These are phyloP conservation scores for Leucozona laternaria DNA, from an alignment of 2,888 invertebrate genomes.

Conservation along the genomic window DNA sequence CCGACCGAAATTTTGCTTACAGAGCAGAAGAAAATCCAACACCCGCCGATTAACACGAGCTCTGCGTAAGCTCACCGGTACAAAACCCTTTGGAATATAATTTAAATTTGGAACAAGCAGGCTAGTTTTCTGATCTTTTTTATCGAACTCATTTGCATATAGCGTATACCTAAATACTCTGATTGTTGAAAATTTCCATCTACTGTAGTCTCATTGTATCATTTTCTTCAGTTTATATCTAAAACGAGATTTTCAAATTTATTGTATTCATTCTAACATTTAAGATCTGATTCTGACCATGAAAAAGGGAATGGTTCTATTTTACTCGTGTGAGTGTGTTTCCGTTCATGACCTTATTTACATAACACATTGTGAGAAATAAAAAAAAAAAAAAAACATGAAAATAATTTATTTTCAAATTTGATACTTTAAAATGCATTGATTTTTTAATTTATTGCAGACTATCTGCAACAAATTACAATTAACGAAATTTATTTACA, in stretches of 20 bases:
- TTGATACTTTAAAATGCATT: background rate
- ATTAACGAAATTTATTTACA: constrained; percentile 3
- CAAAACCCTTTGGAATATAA: no score
- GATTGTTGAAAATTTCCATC: no score
- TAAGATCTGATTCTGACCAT: background rate
- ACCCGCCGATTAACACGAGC: no score
- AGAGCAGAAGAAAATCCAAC: no score
- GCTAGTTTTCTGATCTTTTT: no score
- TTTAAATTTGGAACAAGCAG: no score
- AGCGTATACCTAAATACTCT: no score
- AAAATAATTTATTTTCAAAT: background rate
- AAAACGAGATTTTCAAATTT: background rate
- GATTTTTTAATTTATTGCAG: background rate
- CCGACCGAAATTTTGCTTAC: no score
- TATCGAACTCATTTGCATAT: no score
- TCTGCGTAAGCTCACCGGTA: no score
- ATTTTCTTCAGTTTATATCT: no score
- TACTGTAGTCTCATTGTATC: no score
- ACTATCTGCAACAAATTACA: background rate
- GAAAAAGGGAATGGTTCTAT: background rate
- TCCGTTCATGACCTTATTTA: background rate
- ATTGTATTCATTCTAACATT: background rate
- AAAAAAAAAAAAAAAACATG: background rate
- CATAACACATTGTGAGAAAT: background rate
- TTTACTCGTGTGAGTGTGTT: background rate